Base-by-base conservation (phyloP, 2,888 invertebrate species). In the Imbricaverruca yamaguchii region DNA sequence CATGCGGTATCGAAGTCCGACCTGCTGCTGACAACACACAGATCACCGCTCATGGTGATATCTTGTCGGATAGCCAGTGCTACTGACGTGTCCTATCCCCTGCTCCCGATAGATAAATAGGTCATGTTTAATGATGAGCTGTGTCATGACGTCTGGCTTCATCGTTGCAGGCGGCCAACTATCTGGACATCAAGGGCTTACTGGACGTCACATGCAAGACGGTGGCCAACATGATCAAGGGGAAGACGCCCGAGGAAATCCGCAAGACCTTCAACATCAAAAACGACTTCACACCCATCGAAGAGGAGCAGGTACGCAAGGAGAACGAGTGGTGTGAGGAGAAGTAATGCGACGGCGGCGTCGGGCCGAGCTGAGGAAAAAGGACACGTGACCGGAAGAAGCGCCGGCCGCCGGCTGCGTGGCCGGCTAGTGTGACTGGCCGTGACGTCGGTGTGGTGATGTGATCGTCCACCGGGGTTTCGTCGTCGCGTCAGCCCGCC, bases 181-280 rank as follows among this genome's bases (percentile, higher is more conserved):
- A 98, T 87, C 89, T 98, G 86, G 97, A 98, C 86, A 98, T 98
- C 84, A 89, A 84, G 87, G 96, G 97, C 1, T 89, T 99, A 82
- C 88, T 98, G 85, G 98, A 98, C 88, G 98, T 98, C 0, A 97
- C 98, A 0, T 99, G 98, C 89, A 99, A 99, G 89, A 96, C 97
- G 0, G 97, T 97, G 80, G 97, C 97, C 11, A 97, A 97, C 87
- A 97, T 98, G 97, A 97, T 98, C 85, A 97, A 97, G 87, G 97
- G 97, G 21, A 98, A 97, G 87, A 95, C 96, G n/a, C 96, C 97
- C 0, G 97, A 97, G 86, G 97, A 97, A 87, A 97, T 97, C 83
- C 92, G 98, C 15, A 97, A 96, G 87, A 97, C 96, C 0, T 98
- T 98, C 87, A 97, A 97, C 87, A 97, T 98, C 83, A 96, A 97